These are phyloP conservation scores for Platichthys flesus DNA, from an alignment of 2,113 vertebrate species.

Conservation along the genomic window DNA sequence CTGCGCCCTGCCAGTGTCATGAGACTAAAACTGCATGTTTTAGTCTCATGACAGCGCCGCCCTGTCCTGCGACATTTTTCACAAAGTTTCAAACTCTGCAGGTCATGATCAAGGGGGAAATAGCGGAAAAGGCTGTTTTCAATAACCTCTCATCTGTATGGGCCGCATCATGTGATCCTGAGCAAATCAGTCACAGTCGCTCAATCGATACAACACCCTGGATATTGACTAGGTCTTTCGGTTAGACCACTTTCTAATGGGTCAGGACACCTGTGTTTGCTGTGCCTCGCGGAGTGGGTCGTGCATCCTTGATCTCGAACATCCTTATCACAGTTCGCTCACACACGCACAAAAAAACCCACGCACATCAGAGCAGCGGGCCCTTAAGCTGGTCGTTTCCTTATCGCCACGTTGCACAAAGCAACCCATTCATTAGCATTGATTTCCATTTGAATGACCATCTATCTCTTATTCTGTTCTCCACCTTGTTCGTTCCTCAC, in stretches of 20 bases:
- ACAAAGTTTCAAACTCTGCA: background rate
- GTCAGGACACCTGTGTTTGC: constrained; percentile 52
- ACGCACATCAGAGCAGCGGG: constrained; percentile 9
- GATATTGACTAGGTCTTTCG: constrained; percentile 65
- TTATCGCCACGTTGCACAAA: constrained; percentile 68
- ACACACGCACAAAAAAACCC: constrained; percentile 13
- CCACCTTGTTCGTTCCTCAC: constrained; percentile 34
- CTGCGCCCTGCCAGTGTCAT: background rate
- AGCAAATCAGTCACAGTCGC: constrained; percentile 22
- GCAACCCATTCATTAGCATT: constrained; percentile 73
- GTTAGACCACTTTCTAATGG: constrained; percentile 51
- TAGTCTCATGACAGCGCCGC: too few relatives aligned
- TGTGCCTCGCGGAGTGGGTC: constrained; percentile 25
- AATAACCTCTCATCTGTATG: constrained; percentile 22
- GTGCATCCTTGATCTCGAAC: constrained; percentile 40
- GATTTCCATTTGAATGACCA: constrained; percentile 69
- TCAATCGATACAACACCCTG: constrained; percentile 42
- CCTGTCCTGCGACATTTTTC: background rate
- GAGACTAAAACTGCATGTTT: too few relatives aligned
- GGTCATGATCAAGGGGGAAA: background rate
- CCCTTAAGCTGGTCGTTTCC: constrained; percentile 44
- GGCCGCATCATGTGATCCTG: constrained; percentile 27
- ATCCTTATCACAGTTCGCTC: constrained; percentile 52
- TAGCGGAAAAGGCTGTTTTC: constrained; percentile 5
- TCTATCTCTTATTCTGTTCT: constrained; percentile 31